phyloP scores from a whole-genome alignment of 2,888 invertebrate species.

The Acrobeloides nanus region DNA sequence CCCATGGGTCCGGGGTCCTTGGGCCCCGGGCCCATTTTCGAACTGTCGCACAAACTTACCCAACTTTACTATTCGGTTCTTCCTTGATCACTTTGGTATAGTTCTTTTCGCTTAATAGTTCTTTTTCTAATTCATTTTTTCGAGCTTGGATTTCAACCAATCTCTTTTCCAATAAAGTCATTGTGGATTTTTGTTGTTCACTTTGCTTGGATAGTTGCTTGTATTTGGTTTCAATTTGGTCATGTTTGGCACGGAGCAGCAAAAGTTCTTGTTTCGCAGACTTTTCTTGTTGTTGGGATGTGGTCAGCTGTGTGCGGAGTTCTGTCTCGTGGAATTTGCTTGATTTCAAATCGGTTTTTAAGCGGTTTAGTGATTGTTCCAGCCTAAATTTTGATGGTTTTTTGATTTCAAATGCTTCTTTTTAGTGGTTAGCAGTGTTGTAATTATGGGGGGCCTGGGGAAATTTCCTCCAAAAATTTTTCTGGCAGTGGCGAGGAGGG shows the following conservation, averaged over 20 bases:
- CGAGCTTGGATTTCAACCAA: slow-evolving; percentile 77
- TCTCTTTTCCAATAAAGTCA: slow-evolving; percentile 70
- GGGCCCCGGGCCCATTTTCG: too few relatives aligned
- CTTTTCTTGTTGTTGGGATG: slow-evolving; percentile 64
- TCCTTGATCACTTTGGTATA: too few relatives aligned
- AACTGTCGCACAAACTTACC: too few relatives aligned
- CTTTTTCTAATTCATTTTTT: slow-evolving; percentile 60
- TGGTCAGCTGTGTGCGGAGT: slow-evolving; percentile 65
- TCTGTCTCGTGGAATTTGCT: slow-evolving; percentile 69
- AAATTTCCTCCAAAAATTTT: too few relatives aligned
- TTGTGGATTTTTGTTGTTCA: slow-evolving; percentile 71
- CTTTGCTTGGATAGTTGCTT: slow-evolving; percentile 69
- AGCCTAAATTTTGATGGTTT: slow-evolving; percentile 3
- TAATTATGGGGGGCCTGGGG: too few relatives aligned
- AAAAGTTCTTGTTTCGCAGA: slow-evolving; percentile 67
- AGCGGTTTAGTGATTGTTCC: slow-evolving; percentile 63
- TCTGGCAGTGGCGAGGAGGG: too few relatives aligned
- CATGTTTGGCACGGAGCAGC: slow-evolving; percentile 76
- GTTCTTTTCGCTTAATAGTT: slow-evolving; percentile 21
- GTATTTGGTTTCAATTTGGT: slow-evolving; percentile 75
- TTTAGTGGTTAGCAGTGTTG: too few relatives aligned
- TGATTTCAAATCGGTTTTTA: slow-evolving; percentile 69
- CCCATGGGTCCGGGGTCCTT: too few relatives aligned
- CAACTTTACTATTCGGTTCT: too few relatives aligned
- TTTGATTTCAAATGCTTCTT: too few relatives aligned